Evolutionary conservation across 2,888 invertebrate species (phyloP).

Genomic region (Rhyacophila evoluta): DNA sequence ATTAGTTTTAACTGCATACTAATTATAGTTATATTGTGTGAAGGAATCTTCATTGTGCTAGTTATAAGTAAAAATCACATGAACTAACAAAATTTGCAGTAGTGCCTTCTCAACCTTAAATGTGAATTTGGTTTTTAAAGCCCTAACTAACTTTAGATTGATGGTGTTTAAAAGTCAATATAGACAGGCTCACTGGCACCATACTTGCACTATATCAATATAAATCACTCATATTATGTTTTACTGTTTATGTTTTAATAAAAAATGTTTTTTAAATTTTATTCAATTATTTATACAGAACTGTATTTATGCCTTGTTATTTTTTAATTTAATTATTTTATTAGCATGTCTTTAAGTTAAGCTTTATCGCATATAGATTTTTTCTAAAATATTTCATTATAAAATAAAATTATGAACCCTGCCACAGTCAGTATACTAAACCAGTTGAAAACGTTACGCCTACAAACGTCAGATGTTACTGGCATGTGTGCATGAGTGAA

Average conservation of each 20-base stretch:
- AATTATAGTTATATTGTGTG: constrained; percentile 1
- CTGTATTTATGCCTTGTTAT: no score
- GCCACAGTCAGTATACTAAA: no score
- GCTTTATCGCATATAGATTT: no score
- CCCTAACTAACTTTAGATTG: constrained; percentile 8
- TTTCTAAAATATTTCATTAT: no score
- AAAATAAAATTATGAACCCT: no score
- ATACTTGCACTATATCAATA: not conserved
- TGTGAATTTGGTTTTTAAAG: constrained; percentile 15
- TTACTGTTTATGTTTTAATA: no score
- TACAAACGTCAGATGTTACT: no score
- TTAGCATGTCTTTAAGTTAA: no score
- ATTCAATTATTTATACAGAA: not conserved
- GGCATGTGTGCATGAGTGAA: no score
- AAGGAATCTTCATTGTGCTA: constrained; percentile 27
- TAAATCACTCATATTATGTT: not conserved
- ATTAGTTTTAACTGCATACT: constrained; percentile 23
- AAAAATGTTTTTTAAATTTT: no score
- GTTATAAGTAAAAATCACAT: constrained; percentile 20
- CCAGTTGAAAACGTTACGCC: no score
- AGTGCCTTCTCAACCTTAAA: constrained; percentile 48
- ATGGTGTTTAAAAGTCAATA: not conserved
- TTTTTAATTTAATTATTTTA: not conserved
- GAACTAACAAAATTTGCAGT: constrained; percentile 43
- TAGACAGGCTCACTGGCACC: not conserved